Conservation (phyloP, 1,140 invertebrate genomes). For the Neuroterus valhalla region DNA sequence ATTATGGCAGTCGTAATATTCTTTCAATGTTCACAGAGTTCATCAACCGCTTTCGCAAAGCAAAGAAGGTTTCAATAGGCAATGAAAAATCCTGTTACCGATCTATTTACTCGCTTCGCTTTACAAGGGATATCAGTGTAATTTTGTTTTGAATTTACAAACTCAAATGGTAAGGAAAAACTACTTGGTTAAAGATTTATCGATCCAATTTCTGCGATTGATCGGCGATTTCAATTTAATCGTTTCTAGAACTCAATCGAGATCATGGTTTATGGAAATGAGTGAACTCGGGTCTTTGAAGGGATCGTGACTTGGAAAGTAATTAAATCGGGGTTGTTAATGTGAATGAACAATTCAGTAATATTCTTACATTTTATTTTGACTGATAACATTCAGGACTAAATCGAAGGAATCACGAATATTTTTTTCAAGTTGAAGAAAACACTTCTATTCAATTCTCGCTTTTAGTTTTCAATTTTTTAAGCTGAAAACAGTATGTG, state of each 20-base stretch:
- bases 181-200: constrained; percentile 19
- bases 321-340: too few relatives aligned
- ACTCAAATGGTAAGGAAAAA: neutral
- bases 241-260: neutral
- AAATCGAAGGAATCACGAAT: too few relatives aligned
- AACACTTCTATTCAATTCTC: neutral
- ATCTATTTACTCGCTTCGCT: neutral
- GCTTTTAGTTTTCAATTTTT: too few relatives aligned
- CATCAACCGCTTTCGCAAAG: constrained; percentile 1
- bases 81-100: neutral
- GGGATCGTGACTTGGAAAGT: too few relatives aligned
- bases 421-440: neutral
- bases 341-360: too few relatives aligned
- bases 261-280: neutral
- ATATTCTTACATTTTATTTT: too few relatives aligned
- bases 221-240: constrained; percentile 3
- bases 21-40: neutral
- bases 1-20: too few relatives aligned
- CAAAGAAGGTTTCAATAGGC: neutral
- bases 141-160: neutral
- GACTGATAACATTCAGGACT: too few relatives aligned
- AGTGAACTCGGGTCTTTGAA: too few relatives aligned
- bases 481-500: too few relatives aligned
- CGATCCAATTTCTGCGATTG: constrained; percentile 1
- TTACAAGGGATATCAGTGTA: neutral